These are phyloP conservation scores for Anolis apletophallus DNA, from an alignment of 2,797 vertebrate species.

Conservation along the genomic window DNA sequence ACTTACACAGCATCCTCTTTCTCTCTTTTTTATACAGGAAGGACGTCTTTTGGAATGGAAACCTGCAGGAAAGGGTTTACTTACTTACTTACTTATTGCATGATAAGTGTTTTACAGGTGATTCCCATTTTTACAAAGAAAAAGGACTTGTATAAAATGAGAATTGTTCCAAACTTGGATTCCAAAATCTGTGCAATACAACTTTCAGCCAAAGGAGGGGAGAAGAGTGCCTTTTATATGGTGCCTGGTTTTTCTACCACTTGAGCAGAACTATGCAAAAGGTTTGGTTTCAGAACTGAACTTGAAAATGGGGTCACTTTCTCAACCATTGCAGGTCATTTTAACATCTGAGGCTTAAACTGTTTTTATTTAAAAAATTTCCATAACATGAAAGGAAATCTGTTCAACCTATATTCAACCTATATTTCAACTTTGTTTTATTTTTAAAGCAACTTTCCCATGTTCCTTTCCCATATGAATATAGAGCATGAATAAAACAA, in stretches of 20 bases:
- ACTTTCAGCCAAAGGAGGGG: conserved; percentile 5
- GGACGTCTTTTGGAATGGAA: background rate
- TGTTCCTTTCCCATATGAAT: background rate
- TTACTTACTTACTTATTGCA: background rate
- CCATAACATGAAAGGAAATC: background rate
- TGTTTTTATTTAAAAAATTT: background rate
- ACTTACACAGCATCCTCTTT: background rate
- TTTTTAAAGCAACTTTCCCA: background rate
- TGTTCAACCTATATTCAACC: background rate
- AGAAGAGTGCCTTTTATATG: conserved; percentile 19
- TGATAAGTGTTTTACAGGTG: background rate
- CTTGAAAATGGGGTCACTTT: background rate
- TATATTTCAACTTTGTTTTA: background rate
- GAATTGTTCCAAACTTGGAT: background rate
- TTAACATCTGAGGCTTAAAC: conserved; percentile 6
- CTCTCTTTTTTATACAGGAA: background rate
- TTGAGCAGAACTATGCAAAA: background rate
- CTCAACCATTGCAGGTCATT: background rate
- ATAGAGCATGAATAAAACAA: background rate
- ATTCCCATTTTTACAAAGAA: background rate
- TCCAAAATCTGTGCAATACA: conserved; percentile 29
- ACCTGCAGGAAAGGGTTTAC: background rate
- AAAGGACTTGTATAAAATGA: background rate
- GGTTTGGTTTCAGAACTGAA: background rate
- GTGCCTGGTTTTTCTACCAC: background rate